Base-by-base conservation (phyloP, 2,113 vertebrate species). In the Triplophysa siluroides region DNA sequence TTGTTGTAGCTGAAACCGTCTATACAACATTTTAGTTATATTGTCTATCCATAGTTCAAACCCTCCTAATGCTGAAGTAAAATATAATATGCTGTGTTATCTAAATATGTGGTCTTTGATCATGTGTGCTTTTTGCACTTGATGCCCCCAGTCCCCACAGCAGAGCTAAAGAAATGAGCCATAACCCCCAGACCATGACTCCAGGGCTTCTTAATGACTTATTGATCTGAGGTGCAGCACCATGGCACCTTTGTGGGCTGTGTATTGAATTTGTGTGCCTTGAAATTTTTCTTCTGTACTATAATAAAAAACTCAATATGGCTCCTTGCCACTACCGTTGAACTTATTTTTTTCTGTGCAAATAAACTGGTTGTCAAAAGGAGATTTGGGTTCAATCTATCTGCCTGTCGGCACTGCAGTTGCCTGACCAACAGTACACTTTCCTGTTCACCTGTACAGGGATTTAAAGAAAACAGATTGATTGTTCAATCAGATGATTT, bases 161-260 rank as follows among this genome's bases (percentile, higher is more conserved):
- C 54, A n/a, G 7, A 58, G 19, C 54, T n/a, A 19, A 58, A 19
- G 61, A 86, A 87, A 84, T 65, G 18, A 84, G 65, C 54, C 54
- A 58, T 66, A 79, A 71, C 68, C 56, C 41, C 41, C 52, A 85
- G 80, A 88, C 78, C 56, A 67, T 78, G 81, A 86, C 81, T 87
- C 82, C 38, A 80, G 14, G 68, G 50, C 54, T 85, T 80, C 80
- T 81, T 87, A 91, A 90, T 90, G 78, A 85, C 56, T 84, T 91
- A 90, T 91, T 89, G 88, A 91, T 89, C 81, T n/a, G 74, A 29
- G 76, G 7, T 16, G 50, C 71, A 66, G 61, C 50, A 12, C 16
- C 56, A 19, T 14, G n/a, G 67, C 26, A 33, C 24, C 18, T 63
- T 24, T 10, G 6, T 9, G 3, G 43, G 24, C 2, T 33, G 54